A percentile compares a stretch with the other conserved stretches of the same genome.
phyloP scores from a whole-genome alignment of 2,113 vertebrate genomes.

The Zootoca vivipara region DNA sequence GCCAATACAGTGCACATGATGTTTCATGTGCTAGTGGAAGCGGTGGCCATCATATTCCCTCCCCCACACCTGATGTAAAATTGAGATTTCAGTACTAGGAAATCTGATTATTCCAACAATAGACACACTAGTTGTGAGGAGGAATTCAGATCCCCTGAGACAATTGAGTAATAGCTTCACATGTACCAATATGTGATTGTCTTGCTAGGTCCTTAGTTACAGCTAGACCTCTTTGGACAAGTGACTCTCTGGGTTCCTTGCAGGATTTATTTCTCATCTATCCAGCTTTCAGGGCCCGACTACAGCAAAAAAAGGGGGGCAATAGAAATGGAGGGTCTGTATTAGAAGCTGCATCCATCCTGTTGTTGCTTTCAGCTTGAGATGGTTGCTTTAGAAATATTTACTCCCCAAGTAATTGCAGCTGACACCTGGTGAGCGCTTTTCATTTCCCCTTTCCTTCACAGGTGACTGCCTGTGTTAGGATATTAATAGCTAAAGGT shows the following conservation, averaged over 20 bases:
- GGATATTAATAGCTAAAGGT: slow-evolving; percentile 30
- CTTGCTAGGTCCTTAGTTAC: background rate
- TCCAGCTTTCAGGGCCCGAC: background rate
- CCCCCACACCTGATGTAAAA: no score
- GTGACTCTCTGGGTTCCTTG: background rate
- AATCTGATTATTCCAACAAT: background rate
- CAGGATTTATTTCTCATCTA: background rate
- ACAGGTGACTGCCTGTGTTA: background rate
- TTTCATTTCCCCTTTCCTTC: slow-evolving; percentile 30
- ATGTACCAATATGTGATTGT: background rate
- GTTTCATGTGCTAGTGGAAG: background rate
- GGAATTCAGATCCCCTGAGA: background rate
- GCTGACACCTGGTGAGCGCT: slow-evolving; percentile 12
- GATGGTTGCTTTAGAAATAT: slow-evolving; percentile 23
- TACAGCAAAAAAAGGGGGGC: background rate
- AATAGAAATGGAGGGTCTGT: background rate
- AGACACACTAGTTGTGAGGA: background rate
- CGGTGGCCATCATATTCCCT: background rate
- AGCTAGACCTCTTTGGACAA: background rate
- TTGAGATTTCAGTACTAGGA: background rate
- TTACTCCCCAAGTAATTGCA: slow-evolving; percentile 22
- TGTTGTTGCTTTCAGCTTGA: background rate
- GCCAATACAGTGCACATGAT: background rate
- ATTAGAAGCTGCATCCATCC: background rate
- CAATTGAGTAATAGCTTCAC: background rate